Conservation (phyloP, 2,888 invertebrate species). For the Drosophila subquinaria region DNA sequence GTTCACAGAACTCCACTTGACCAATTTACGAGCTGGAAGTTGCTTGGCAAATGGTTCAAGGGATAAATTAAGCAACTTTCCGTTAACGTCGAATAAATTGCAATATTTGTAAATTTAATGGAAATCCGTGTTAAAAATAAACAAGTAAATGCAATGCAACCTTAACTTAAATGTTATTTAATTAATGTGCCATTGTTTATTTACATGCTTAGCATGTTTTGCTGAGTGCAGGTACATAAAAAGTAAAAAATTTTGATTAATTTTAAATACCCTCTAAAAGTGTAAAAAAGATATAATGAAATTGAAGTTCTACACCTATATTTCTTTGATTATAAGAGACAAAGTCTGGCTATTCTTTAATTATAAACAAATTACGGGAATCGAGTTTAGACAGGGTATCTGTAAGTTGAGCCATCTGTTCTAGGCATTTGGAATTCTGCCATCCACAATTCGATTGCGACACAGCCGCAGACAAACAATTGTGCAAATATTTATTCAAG, state of each 20-base stretch:
- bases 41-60: conserved; percentile 23
- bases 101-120: conserved; percentile 49
- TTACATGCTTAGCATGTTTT: conserved; percentile 16
- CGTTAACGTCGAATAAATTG: conserved; percentile 15
- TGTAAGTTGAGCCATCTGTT: not conserved
- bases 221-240: conserved; percentile 1
- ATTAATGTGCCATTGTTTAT: conserved; percentile 39
- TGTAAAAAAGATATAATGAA: not conserved
- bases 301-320: not conserved
- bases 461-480: conserved; percentile 61
- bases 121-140: conserved; percentile 38
- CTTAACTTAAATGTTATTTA: conserved; percentile 38
- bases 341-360: not conserved
- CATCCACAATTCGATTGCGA: conserved; percentile 46
- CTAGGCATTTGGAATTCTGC: conserved; percentile 16
- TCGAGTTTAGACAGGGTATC: not conserved
- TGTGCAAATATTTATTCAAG: conserved; percentile 66
- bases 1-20: conserved; percentile 61
- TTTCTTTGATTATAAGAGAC: not conserved
- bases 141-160: conserved; percentile 25
- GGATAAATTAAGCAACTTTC: conserved; percentile 44
- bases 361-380: not conserved
- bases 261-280: not conserved
- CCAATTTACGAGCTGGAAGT: conserved; percentile 60
- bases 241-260: not conserved